Percentiles rank a stretch among this genome's conserved stretches.
phyloP scores from a whole-genome alignment of 2,888 invertebrate genomes.

The Drosophila peninsularis region DNA sequence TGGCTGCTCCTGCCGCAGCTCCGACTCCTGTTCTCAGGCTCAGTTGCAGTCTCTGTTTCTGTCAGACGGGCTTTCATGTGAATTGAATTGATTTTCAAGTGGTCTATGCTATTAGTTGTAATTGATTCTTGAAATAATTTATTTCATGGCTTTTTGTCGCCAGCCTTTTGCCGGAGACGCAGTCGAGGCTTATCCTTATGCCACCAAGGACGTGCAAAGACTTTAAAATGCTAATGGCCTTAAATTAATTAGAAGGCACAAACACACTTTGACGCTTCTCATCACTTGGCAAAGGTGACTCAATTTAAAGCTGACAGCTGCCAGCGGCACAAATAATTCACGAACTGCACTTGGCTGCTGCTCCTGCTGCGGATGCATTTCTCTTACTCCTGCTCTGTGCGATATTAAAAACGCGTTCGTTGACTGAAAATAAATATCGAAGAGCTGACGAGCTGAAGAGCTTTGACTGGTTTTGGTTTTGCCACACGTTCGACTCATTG shows the following conservation, averaged over 20 bases:
- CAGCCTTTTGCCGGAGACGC: slow-evolving; percentile 19
- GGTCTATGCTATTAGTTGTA: slow-evolving; percentile 76
- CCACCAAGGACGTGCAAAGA: slow-evolving; percentile 34
- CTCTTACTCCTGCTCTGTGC: slow-evolving; percentile 14
- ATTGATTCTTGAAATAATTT: slow-evolving; percentile 77
- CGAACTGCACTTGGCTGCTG: slow-evolving; percentile 37
- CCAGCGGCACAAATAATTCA: slow-evolving; percentile 52
- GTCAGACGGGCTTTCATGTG: slow-evolving; percentile 65
- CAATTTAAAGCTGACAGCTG: slow-evolving; percentile 47
- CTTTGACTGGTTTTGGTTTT: slow-evolving; percentile 24
- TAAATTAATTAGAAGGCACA: slow-evolving; percentile 53
- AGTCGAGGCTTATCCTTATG: slow-evolving; percentile 21
- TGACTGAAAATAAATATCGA: slow-evolving; percentile 56
- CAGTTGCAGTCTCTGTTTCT: slow-evolving; percentile 41
- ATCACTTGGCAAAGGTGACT: slow-evolving; percentile 37
- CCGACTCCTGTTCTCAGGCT: slow-evolving; percentile 19
- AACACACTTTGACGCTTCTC: slow-evolving; percentile 30
- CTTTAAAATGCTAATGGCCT: slow-evolving; percentile 48
- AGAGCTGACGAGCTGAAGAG: slow-evolving; percentile 27
- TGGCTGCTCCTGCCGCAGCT: slow-evolving; percentile 6
- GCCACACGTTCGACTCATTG: slow-evolving; percentile 61
- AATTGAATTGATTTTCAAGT: slow-evolving; percentile 75
- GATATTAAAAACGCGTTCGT: slow-evolving; percentile 61
- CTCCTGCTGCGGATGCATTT: slow-evolving; percentile 22
- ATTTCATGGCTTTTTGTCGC: slow-evolving; percentile 73